Base-by-base conservation (phyloP, 2,888 invertebrate genomes). In the Habrosyne pyritoides region DNA sequence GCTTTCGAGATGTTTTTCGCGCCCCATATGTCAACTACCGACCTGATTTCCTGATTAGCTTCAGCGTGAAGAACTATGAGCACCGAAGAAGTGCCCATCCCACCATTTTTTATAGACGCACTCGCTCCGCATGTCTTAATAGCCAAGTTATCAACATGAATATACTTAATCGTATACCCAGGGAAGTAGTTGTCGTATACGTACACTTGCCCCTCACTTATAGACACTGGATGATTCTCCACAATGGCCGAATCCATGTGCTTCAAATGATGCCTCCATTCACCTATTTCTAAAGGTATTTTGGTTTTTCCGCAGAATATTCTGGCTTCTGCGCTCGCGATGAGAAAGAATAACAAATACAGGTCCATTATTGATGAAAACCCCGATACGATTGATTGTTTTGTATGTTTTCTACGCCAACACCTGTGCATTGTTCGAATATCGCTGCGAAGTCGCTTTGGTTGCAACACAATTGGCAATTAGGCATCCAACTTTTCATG, bases 1-100 rank as follows among this genome's bases (percentile, higher is more conserved):
- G 56, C 33, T 10, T 56, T 60, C 2, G 21, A 48, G 8, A 12
- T 10, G 4, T 64, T 62, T 59, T 71, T 80, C 5, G 69, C 73
- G 0, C 90, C 91, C 91, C 91, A 91, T 22, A 91, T 84, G 53
- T 91, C 89, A 6, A 91, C 77, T 1, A 91, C 89, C 0, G 89
- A 80, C 1, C 89, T 69, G 18, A 91, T 89, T 58, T 89, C 90
- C 21, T 88, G 80, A 59, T 86, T 79, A 0, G 79, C 67, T 1
- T 64, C 79, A 0, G 91, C 86, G 42, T 81, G 83, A 0, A 91
- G 73, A 0, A 91, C 77, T n/a, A 91, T 75, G 1, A 91, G 64
- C 2, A 90, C 81, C 0, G 77, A 70, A 0, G 85, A 82, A 2
- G 67, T 64, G 0, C 75, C 86, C 0, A 91, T 48, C 0, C 91